phyloP scores from a whole-genome alignment of 2,797 vertebrate genomes.

The Enteromius afrohamiltoni region DNA sequence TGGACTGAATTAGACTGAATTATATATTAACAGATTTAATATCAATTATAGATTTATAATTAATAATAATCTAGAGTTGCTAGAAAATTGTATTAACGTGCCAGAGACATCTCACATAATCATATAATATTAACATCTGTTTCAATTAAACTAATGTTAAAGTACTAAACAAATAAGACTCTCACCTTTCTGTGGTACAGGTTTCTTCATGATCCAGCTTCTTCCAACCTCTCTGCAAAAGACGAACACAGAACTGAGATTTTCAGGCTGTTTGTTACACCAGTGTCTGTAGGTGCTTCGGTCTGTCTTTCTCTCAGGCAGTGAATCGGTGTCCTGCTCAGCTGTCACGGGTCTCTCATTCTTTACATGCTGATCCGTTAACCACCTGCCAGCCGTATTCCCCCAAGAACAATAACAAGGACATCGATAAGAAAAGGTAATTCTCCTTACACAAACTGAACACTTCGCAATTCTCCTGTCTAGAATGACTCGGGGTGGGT shows the following conservation, averaged over 20 bases:
- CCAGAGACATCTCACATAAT: not conserved
- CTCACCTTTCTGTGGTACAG: conserved; percentile 88
- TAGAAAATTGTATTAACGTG: not conserved
- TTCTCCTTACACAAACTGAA: not conserved
- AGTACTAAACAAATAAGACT: not conserved
- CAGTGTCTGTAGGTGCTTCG: no score
- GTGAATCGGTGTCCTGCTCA: not conserved
- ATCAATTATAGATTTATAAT: not conserved
- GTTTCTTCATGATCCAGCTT: conserved; percentile 88
- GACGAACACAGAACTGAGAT: conserved; percentile 47
- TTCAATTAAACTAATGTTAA: not conserved
- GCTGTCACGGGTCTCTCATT: conserved; percentile 38
- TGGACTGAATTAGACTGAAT: not conserved
- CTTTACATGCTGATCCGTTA: not conserved
- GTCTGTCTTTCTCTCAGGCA: not conserved
- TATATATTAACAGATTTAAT: not conserved
- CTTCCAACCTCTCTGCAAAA: conserved; percentile 63
- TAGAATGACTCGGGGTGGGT: conserved; percentile 47
- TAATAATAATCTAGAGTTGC: no score
- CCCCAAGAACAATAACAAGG: not conserved
- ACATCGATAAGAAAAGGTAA: conserved; percentile 13
- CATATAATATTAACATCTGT: not conserved
- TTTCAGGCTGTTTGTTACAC: not conserved
- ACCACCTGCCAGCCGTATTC: conserved; percentile 3
- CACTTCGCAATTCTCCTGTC: not conserved